Evolutionary conservation across 2,113 vertebrate genomes (phyloP).

Genomic region (Chitala chitala): DNA sequence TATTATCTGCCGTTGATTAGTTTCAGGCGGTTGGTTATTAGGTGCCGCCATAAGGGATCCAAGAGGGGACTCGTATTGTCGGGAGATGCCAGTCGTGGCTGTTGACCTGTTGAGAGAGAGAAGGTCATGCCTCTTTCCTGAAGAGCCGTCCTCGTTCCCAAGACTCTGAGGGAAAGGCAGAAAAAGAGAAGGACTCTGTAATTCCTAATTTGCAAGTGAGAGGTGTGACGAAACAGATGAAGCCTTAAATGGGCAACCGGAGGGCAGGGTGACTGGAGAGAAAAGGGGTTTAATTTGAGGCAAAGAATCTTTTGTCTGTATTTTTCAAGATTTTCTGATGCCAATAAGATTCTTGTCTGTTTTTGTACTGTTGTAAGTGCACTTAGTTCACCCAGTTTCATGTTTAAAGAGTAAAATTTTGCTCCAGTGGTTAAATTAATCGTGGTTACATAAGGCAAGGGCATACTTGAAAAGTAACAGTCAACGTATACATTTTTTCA

Average conservation of each 20-base stretch:
- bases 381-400: not conserved
- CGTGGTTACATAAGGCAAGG: slow-evolving; percentile 1
- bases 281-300: not conserved
- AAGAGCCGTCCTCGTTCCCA: slow-evolving; percentile 30
- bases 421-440: not conserved
- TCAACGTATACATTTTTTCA: not conserved
- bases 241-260: slow-evolving; percentile 18
- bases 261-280: slow-evolving; percentile 5
- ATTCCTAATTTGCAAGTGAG: slow-evolving; percentile 32
- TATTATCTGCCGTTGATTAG: slow-evolving; percentile 58
- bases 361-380: not conserved
- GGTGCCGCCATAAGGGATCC: slow-evolving; percentile 36
- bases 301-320: slow-evolving; percentile 6
- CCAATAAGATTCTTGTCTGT: not conserved
- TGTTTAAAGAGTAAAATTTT: not conserved
- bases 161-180: slow-evolving; percentile 22
- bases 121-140: slow-evolving; percentile 43
- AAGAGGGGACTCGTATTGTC: slow-evolving; percentile 24
- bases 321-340: slow-evolving; percentile 8
- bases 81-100: slow-evolving; percentile 18
- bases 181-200: slow-evolving; percentile 21
- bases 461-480: not conserved
- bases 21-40: slow-evolving; percentile 39
- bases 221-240: slow-evolving; percentile 23
- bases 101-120: slow-evolving; percentile 41